Conservation (phyloP, 2,888 invertebrate genomes). For the Acanthosepion pharaonis region DNA sequence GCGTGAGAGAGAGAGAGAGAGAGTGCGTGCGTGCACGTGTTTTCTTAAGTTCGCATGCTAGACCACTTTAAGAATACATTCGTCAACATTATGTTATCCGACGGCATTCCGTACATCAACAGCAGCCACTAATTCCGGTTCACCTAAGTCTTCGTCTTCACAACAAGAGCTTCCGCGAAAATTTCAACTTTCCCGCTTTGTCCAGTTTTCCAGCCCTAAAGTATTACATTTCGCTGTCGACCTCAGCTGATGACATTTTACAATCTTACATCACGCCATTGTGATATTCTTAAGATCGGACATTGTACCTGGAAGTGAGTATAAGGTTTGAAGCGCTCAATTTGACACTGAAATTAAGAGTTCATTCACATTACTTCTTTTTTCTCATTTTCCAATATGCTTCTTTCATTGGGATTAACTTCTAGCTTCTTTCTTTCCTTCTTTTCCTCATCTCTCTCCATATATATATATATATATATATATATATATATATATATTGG, state of each 20-base stretch:
- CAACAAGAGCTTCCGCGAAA: background rate
- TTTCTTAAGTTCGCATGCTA: no score
- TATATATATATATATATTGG: no score
- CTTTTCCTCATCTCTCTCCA: no score
- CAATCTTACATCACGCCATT: constrained; percentile 10
- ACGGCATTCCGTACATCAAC: background rate
- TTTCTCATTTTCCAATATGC: background rate
- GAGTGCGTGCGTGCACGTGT: no score
- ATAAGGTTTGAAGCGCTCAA: background rate
- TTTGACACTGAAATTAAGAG: background rate
- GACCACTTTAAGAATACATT: background rate
- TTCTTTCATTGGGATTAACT: background rate
- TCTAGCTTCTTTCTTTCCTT: no score
- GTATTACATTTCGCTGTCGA: background rate
- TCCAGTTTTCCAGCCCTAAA: background rate
- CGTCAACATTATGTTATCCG: background rate
- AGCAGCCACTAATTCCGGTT: background rate
- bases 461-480: no score
- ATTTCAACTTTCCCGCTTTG: background rate
- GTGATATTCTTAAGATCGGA: background rate
- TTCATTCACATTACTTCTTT: background rate
- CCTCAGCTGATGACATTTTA: constrained; percentile 33
- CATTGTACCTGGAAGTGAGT: constrained; percentile 2
- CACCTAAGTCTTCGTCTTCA: background rate
- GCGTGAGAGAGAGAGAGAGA: no score